Conservation (phyloP, 1,140 invertebrate species). For the Drosophila repleta region DNA sequence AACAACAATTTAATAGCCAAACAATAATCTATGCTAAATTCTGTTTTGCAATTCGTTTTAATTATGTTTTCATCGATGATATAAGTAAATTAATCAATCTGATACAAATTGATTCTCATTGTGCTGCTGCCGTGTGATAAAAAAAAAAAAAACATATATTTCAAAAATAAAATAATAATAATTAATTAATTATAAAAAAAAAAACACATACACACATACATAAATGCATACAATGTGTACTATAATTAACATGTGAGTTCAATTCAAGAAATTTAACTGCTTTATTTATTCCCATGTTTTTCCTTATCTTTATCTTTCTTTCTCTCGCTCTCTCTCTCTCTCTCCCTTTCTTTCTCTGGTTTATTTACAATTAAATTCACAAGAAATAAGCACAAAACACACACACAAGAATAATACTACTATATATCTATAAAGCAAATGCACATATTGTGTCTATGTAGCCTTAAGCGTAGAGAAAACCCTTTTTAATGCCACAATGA, state of each 20-base stretch:
- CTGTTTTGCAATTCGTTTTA: conserved; percentile 49
- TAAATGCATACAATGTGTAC: conserved; percentile 66
- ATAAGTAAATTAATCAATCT: conserved; percentile 71
- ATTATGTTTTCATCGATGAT: conserved; percentile 41
- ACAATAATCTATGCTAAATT: conserved; percentile 60
- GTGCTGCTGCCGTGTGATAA: conserved; percentile 64
- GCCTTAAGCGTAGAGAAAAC: conserved; percentile 15
- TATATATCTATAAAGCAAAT: conserved; percentile 11
- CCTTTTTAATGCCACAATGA: conserved; percentile 15
- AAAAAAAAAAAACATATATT: conserved; percentile 23
- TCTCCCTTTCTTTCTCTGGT: conserved; percentile 7
- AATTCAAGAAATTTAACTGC: conserved; percentile 52
- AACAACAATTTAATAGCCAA: conserved; percentile 6
- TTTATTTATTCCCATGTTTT: conserved; percentile 48
- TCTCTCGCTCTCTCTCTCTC: conserved; percentile 7
- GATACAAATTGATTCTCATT: conserved; percentile 76
- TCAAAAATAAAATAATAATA: conserved; percentile 23
- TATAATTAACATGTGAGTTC: conserved; percentile 76
- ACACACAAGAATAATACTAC: not conserved
- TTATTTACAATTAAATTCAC: conserved; percentile 7
- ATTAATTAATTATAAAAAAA: conserved; percentile 21
- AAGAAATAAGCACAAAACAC: not conserved
- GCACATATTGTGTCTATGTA: conserved; percentile 16
- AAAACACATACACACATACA: conserved; percentile 36
- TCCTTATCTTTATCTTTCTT: conserved; percentile 30